Evolutionary conservation across 2,888 invertebrate species (phyloP).

Genomic region (Gymnoscelis rufifasciata): DNA sequence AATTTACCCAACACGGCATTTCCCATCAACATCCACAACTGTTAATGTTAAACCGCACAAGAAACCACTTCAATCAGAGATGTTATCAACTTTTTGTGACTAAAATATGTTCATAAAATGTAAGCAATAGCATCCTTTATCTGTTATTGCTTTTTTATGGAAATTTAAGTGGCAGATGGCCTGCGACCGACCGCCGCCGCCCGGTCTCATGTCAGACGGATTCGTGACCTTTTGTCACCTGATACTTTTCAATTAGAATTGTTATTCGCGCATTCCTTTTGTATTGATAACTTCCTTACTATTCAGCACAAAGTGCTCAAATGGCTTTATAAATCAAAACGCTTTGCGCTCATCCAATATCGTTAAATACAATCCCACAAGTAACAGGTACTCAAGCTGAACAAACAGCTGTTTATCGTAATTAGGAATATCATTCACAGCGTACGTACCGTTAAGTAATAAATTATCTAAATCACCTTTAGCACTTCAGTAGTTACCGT

Average conservation of each 20-base stretch:
- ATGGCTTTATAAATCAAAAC: too few relatives aligned
- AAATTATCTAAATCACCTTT: background rate
- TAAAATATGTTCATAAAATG: constrained; percentile 16
- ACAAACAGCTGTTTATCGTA: background rate
- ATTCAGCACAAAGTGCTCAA: too few relatives aligned
- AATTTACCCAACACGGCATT: constrained; percentile 43
- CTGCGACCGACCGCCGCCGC: constrained; percentile 3
- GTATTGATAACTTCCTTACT: background rate
- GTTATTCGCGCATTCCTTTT: background rate
- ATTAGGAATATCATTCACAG: background rate
- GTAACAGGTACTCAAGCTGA: background rate
- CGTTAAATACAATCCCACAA: too few relatives aligned
- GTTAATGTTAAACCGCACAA: constrained; percentile 30
- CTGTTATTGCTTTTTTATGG: constrained; percentile 15
- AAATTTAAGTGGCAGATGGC: constrained; percentile 11
- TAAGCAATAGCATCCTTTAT: constrained; percentile 11
- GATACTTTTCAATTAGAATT: constrained; percentile 4
- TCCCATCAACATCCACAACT: constrained; percentile 37
- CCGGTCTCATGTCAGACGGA: constrained; percentile 2
- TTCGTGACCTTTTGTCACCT: constrained; percentile 5
- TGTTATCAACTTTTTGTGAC: constrained; percentile 18
- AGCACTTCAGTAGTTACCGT: background rate
- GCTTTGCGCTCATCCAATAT: too few relatives aligned
- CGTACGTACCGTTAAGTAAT: background rate
- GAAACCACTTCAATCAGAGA: constrained; percentile 15